A percentile compares a stretch with the other conserved stretches of the same genome.
Conservation (phyloP, 2,888 invertebrate species). For the Clitarchus hookeri region DNA sequence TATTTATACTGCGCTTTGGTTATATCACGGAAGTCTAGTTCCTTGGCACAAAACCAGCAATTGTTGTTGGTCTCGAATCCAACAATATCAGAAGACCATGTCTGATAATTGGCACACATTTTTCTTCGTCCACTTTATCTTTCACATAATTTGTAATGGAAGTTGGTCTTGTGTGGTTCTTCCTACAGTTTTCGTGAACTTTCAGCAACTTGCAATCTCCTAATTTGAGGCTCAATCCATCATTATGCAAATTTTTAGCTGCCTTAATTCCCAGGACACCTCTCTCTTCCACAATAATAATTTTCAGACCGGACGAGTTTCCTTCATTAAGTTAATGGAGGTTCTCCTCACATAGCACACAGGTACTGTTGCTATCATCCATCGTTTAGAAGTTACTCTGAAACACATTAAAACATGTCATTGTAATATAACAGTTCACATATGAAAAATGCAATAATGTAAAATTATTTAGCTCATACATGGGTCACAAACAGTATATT, state of each 20-base stretch:
- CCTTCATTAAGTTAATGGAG: not conserved
- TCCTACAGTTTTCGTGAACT: not conserved
- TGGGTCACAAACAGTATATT: no score
- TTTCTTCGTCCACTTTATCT: not conserved
- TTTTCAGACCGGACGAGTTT: not conserved
- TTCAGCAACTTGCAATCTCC: not conserved
- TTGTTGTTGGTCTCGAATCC: not conserved
- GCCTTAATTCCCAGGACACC: not conserved
- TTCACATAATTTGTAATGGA: not conserved
- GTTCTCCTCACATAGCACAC: not conserved
- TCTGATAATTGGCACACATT: not conserved
- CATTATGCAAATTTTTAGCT: not conserved
- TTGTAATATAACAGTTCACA: no score
- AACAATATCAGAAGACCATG: conserved; percentile 3
- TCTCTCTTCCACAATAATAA: not conserved
- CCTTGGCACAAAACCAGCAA: conserved; percentile 18
- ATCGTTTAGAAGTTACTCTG: not conserved
- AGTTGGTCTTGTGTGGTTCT: not conserved
- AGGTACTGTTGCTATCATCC: not conserved
- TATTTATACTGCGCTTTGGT: not conserved
- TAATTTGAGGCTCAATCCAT: not conserved
- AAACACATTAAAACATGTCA: no score
- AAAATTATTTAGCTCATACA: no score
- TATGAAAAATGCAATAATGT: no score
- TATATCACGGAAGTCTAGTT: not conserved